A percentile compares a stretch with the other conserved stretches of the same genome.
Conservation (phyloP, 2,113 vertebrate genomes). For the Puntigrus tetrazona region DNA sequence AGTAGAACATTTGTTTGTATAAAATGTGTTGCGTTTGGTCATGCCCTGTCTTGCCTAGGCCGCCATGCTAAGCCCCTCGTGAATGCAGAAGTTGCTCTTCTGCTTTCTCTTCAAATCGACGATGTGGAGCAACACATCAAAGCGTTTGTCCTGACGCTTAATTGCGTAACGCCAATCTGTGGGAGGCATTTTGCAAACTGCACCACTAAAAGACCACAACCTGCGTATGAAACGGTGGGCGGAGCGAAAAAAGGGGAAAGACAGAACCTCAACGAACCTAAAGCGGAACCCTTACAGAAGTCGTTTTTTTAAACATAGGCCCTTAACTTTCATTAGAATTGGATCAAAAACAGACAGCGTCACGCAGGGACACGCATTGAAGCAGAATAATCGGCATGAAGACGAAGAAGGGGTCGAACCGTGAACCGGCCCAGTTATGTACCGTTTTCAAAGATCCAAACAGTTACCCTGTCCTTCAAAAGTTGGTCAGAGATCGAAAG, state of each 20-base stretch:
- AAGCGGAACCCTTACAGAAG: not conserved
- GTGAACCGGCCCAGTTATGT: too few relatives aligned
- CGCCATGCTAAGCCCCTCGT: not conserved
- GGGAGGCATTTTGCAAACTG: not conserved
- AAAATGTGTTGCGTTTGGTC: not conserved
- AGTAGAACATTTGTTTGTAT: too few relatives aligned
- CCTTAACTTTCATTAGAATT: too few relatives aligned
- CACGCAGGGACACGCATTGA: not conserved
- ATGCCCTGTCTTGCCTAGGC: not conserved
- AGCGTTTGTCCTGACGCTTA: not conserved
- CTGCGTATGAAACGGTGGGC: not conserved
- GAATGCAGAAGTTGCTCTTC: not conserved
- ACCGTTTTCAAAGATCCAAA: too few relatives aligned
- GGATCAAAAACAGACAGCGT: not conserved
- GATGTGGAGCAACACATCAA: not conserved
- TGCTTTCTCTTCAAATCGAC: not conserved
- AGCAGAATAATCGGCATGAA: too few relatives aligned
- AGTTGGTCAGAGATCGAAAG: not conserved
- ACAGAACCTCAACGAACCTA: not conserved
- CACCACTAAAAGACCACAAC: not conserved
- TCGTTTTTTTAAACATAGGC: too few relatives aligned
- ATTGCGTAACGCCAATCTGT: not conserved
- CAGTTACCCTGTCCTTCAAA: too few relatives aligned
- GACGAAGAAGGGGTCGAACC: too few relatives aligned
- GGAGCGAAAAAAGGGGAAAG: not conserved